Conservation (phyloP, 2,113 vertebrate genomes). For the Stictonetta naevosa region DNA sequence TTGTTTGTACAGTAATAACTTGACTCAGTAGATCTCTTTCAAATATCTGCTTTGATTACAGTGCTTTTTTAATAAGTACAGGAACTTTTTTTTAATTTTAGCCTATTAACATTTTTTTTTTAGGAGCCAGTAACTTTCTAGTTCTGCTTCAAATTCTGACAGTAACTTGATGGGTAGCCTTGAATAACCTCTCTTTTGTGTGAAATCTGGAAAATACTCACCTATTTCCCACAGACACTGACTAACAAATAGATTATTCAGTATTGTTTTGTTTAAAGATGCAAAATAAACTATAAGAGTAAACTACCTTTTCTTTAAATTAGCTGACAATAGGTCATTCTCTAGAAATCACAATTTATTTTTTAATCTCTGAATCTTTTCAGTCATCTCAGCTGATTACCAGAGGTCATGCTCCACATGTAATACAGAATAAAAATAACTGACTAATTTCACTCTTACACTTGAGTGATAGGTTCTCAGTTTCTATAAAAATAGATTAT, state of each 20-base stretch:
- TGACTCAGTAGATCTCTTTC: neutral
- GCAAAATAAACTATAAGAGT: neutral
- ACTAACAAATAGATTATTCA: neutral
- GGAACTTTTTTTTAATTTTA: neutral
- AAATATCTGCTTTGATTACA: neutral
- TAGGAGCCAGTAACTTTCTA: neutral
- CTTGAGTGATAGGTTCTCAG: neutral
- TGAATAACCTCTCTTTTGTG: neutral
- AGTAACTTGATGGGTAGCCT: neutral
- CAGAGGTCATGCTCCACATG: neutral
- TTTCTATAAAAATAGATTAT: neutral
- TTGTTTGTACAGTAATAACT: neutral
- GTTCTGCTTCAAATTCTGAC: neutral
- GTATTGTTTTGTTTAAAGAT: neutral
- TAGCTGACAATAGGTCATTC: neutral
- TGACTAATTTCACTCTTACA: neutral
- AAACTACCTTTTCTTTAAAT: neutral
- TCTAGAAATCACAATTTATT: neutral
- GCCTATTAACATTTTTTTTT: neutral
- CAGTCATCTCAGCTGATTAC: neutral
- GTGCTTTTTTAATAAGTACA: neutral
- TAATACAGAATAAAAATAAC: neutral
- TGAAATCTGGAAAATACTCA: conserved; percentile 32
- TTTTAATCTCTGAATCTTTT: neutral
- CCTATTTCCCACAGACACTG: conserved; percentile 16